Evolutionary conservation across 2,888 invertebrate species (phyloP).

Genomic region (Troides helena): DNA sequence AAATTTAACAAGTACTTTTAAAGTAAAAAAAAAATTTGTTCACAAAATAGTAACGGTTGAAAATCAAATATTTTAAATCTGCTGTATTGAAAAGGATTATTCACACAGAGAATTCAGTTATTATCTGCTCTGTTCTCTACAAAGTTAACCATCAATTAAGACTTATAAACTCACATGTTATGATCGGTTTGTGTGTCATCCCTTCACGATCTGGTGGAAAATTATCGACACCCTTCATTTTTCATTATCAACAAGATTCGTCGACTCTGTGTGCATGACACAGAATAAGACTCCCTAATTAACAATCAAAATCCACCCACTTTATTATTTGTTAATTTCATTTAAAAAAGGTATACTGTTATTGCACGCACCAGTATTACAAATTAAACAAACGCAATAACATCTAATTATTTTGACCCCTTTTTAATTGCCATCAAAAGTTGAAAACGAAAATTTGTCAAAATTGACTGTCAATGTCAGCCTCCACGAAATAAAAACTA

Average conservation of each 20-base stretch:
- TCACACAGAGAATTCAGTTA: slow-evolving; percentile 6
- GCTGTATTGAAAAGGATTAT: slow-evolving; percentile 2
- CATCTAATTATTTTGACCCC: slow-evolving; percentile 41
- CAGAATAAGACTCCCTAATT: slow-evolving; percentile 47
- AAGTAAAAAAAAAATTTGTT: not conserved
- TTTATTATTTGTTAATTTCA: slow-evolving; percentile 41
- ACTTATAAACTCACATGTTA: slow-evolving; percentile 83
- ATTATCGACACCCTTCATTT: slow-evolving; percentile 82
- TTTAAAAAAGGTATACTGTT: not conserved
- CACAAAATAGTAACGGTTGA: not conserved
- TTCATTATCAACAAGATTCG: slow-evolving; percentile 70
- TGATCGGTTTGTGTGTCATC: slow-evolving; percentile 85
- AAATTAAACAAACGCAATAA: slow-evolving; percentile 31
- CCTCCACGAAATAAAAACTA: slow-evolving; percentile 54
- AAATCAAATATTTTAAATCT: not conserved
- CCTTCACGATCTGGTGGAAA: slow-evolving; percentile 72
- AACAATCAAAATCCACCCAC: slow-evolving; percentile 70
- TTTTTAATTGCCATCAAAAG: slow-evolving; percentile 46
- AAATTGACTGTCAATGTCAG: slow-evolving; percentile 55
- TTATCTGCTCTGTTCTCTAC: not conserved
- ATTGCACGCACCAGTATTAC: slow-evolving; percentile 9
- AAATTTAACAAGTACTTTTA: not conserved
- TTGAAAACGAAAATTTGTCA: slow-evolving; percentile 58
- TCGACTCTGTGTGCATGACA: slow-evolving; percentile 68
- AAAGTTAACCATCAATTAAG: not conserved